Base-by-base conservation (phyloP, 2,113 vertebrate genomes). In the Hippoglossus stenolepis region DNA sequence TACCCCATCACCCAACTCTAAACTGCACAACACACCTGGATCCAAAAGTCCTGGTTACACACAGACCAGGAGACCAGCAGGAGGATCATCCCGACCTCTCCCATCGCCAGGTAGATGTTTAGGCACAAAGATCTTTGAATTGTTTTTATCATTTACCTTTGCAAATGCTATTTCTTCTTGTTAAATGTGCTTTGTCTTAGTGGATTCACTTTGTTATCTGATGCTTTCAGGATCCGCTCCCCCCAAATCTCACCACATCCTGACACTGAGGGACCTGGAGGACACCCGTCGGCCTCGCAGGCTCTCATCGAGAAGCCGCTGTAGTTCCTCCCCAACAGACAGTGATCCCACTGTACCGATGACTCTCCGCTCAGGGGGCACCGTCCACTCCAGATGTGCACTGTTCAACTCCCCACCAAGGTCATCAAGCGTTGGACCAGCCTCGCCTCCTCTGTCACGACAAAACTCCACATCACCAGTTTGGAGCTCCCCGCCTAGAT, bases 191-290 rank as follows among this genome's bases (percentile, higher is more conserved):
- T 2, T 20, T 8, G 11, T 68, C 3, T 54, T 43, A 5, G 21
- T 23, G 2, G 28, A 17, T 24, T 53, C 3, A 59, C 43, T 15
- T 57, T 18, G 45, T 51, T 21, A 5, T 80, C 68, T 77, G 18
- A 67, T 75, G 4, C 54, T 63, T 20, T 74, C 61, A 89, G 86
- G 78, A n/a, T 78, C 72, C 0, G 59, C 40, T 21, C 75, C 56
- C 65, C 69, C 90, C 84, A 93, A 95, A 83, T 92, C 95, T 0
- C 96, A 96, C 84, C 96, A 95, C 75, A 95, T 97, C 79, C 91
- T 96, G 40, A 97, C 96, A 0, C 85, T 97, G 73, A 94, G 96
- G 35, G 96, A 97, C 84, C 92, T 92, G 9, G 96, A 96, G 59
- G 96, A 96, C 61, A 93, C 93, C 1, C 92, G 96, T 0, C 94